Evolutionary conservation across 2,113 vertebrate genomes (phyloP).

Genomic region (Silurus glanis): DNA sequence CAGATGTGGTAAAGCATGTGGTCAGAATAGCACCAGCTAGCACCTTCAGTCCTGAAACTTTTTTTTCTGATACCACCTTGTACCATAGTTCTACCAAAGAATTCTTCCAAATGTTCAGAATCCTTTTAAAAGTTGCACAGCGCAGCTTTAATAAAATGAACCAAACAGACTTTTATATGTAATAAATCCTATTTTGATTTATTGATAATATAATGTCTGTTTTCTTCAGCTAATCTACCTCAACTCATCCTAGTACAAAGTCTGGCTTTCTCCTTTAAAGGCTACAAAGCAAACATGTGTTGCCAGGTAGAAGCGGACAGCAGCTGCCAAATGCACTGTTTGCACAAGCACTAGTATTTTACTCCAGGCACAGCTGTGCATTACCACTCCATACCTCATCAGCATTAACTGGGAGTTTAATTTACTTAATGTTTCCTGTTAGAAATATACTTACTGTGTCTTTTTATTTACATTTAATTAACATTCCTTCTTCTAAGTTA

Average conservation of each 20-base stretch:
- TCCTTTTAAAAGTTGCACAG: neutral
- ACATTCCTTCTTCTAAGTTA: neutral
- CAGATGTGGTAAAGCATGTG: too few species aligned
- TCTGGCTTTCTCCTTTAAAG: constrained; percentile 34
- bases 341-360: constrained; percentile 53
- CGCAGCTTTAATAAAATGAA: neutral
- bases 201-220: neutral
- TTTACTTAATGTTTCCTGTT: neutral
- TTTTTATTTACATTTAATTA: neutral
- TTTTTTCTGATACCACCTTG: too few species aligned
- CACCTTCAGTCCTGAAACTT: too few species aligned
- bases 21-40: too few species aligned
- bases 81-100: neutral
- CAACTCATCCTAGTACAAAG: constrained; percentile 35
- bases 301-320: constrained; percentile 71
- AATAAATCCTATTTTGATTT: neutral
- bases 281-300: constrained; percentile 68
- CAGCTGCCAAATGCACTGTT: constrained; percentile 53
- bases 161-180: neutral
- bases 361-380: constrained; percentile 1
- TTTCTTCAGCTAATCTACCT: neutral
- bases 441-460: neutral
- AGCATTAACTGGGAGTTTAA: neutral
- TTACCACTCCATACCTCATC: constrained; percentile 5
- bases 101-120: neutral